Evolutionary conservation across 2,113 vertebrate species (phyloP), one percentile per base, ranked within the genome.

Genomic region (Tympanuchus pallidicinctus): DNA sequence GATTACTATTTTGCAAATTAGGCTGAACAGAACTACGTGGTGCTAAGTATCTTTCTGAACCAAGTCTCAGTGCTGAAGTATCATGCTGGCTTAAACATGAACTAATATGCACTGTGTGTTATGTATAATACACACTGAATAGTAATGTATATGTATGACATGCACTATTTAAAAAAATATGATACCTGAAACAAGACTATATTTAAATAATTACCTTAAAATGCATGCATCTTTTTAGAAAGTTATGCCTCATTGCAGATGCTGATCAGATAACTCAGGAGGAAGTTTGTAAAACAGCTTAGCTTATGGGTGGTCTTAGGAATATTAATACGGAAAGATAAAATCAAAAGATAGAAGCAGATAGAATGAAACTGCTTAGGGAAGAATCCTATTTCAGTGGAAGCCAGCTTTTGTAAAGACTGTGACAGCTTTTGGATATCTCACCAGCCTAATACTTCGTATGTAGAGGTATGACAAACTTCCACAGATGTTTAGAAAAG

Each of bases 231-330:
- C 94, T 97, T 95, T 97, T 97, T 94, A 97, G 94, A 97, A 97
- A 97, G 97, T 97, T 98, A 96, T 95, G 97, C 98, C 95, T 98
- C 97, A 96, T 96, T 97, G 96, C 77, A 95, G 96, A 95, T 95
- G 95, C 92, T 97, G 96, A 97, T 97, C 97, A 97, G 98, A 98
- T 98, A 98, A 98, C 94, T 94, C 80, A 95, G 97, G 98, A 98
- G 98, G 98, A 96, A 98, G 88, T 98, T 98, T 98, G 97, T 97
- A 98, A 97, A 98, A 98, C 98, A 97, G 95, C 93, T 97, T 95
- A 96, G 96, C 96, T 97, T 97, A 97, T 99, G 98, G 99, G 99
- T 99, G 99, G 99, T 99, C 99, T 98, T 97, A 94, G 91, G 97
- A 97, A 98, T 98, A 98, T 98, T 98, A 98, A 98, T 98, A 98